phyloP scores from a whole-genome alignment of 2,888 invertebrate species.

The Pandemis cinnamomeana region DNA sequence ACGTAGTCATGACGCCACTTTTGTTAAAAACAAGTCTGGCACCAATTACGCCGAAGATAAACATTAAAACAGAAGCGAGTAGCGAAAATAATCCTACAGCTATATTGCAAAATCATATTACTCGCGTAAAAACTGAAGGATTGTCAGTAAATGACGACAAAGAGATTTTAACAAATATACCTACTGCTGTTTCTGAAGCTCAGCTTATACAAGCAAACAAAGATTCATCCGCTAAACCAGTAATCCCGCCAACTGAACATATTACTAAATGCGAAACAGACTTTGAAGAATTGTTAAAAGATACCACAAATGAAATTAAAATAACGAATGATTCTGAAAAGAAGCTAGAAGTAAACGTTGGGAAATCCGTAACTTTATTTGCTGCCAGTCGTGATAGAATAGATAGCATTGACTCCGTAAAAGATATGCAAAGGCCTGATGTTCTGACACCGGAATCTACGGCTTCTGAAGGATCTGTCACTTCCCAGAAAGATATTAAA shows the following conservation, averaged over 20 bases:
- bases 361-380: constrained; percentile 67
- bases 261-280: constrained; percentile 76
- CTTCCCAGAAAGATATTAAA: constrained; percentile 29
- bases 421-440: constrained; percentile 34
- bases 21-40: constrained; percentile 64
- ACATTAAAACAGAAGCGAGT: constrained; percentile 61
- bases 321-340: constrained; percentile 73
- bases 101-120: constrained; percentile 49
- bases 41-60: constrained; percentile 59
- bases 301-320: constrained; percentile 81
- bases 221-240: constrained; percentile 48
- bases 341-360: constrained; percentile 74
- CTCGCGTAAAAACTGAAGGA: constrained; percentile 48
- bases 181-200: constrained; percentile 45
- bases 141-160: constrained; percentile 44
- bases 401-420: constrained; percentile 26
- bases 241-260: constrained; percentile 49
- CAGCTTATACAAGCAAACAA: constrained; percentile 51
- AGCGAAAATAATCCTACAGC: constrained; percentile 45
- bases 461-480: constrained; percentile 32
- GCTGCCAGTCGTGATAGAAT: constrained; percentile 44
- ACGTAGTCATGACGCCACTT: constrained; percentile 70
- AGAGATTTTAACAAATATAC: constrained; percentile 42
- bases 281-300: constrained; percentile 80
- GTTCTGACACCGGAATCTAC: constrained; percentile 37